Conservation (phyloP, 2,797 vertebrate genomes). For the Sardinella longiceps region DNA sequence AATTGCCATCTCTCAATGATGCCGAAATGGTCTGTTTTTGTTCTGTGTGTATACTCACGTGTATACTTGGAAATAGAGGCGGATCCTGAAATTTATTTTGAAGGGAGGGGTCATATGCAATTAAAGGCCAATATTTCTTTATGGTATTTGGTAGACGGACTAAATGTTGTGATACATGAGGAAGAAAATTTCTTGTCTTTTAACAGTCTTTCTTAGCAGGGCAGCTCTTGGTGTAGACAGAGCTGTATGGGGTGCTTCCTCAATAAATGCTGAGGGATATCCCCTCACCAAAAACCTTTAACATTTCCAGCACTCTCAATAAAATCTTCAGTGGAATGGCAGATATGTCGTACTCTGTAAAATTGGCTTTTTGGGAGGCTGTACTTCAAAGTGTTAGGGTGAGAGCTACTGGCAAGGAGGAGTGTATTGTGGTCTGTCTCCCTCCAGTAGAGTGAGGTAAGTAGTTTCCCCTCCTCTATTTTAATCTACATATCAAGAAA, state of each 20-base stretch:
- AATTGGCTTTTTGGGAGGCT: not conserved
- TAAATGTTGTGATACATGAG: not conserved
- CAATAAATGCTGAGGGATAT: too few species aligned
- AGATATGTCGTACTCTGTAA: not conserved
- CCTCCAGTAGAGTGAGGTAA: not conserved
- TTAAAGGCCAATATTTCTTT: not conserved
- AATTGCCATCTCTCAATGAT: not conserved
- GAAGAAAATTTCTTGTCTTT: too few species aligned
- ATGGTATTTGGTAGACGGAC: not conserved
- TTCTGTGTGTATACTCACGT: not conserved
- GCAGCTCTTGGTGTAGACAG: too few species aligned
- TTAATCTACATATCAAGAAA: not conserved
- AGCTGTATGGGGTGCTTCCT: too few species aligned
- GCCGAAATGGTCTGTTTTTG: not conserved
- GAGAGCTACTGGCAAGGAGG: not conserved
- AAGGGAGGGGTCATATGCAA: not conserved
- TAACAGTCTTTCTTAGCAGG: too few species aligned
- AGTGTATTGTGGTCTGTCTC: not conserved
- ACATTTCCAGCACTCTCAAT: too few species aligned
- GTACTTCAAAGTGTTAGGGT: not conserved
- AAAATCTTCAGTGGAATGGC: too few species aligned
- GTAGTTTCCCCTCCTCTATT: not conserved
- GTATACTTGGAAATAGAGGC: not conserved
- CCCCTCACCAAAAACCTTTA: too few species aligned
- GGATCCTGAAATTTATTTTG: not conserved